Evolutionary conservation across 2,113 vertebrate genomes (phyloP).

Genomic region (Psilopogon haemacephalus): DNA sequence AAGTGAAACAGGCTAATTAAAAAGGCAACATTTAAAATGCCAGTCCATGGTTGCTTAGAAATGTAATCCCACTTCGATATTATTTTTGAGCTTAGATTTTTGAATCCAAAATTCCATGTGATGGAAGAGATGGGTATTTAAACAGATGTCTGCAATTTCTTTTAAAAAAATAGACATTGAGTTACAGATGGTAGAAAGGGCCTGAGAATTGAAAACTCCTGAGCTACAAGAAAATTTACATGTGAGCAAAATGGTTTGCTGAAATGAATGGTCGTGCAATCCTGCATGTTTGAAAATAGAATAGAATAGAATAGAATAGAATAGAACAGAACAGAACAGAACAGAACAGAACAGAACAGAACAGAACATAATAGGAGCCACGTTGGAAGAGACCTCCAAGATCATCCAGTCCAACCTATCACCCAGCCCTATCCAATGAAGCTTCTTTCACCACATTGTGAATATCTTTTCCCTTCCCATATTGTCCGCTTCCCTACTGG

Average conservation of each 20-base stretch:
- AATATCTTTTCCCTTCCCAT: not conserved
- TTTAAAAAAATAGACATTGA: constrained; percentile 67
- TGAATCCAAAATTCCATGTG: constrained; percentile 62
- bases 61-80: constrained; percentile 39
- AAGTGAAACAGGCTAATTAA: not conserved
- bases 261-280: constrained; percentile 37
- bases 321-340: no score
- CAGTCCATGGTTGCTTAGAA: constrained; percentile 46
- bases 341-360: no score
- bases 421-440: no score
- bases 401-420: no score
- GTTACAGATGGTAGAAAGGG: constrained; percentile 70
- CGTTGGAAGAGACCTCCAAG: no score
- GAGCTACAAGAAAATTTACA: constrained; percentile 55
- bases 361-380: no score
- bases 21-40: constrained; percentile 36
- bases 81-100: constrained; percentile 59
- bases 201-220: constrained; percentile 59
- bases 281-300: constrained; percentile 48
- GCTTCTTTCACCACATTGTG: not conserved
- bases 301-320: no score
- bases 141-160: constrained; percentile 72
- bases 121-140: constrained; percentile 68
- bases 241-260: constrained; percentile 55
- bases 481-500: not conserved